Evolutionary conservation across 2,888 invertebrate genomes (phyloP), one percentile per base, ranked within the genome.

Genomic region (Tinea trinotella): DNA sequence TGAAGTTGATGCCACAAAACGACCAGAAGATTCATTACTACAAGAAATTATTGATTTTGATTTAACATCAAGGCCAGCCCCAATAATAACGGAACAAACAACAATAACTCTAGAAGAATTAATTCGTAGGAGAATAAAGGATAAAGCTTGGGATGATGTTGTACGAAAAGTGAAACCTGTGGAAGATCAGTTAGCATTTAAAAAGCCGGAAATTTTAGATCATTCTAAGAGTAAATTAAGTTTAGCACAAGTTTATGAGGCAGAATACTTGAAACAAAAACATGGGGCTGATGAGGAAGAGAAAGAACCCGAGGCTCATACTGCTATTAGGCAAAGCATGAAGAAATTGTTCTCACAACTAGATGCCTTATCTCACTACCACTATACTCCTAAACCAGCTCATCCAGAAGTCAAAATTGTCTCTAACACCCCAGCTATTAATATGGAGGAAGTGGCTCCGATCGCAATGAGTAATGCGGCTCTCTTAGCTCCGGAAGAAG

Each of bases 391-490:
- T 0, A 95, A 92, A 84, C 89, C 91, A 56, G 91, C 92, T 0
- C 89, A 91, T 56, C 93, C 97, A 0, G 98, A 99, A 65, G 86
- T 97, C 1, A 95, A 93, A 78, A 93, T 99, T 57, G 88, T 99
- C 3, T 93, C 91, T 56, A 98, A 99, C 70, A 87, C 95, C 58
- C 95, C 98, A 1, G 95, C 97, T 0, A 91, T 99, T 52, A 90
- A 88, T 22, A 94, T 98, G 90, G 99, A 99, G 76, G 99, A 99
- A 78, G 97, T 98, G 5, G 96, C 97, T 0, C 98, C 98, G 0
- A 88, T 95, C 4, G 91, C 93, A n/a, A 89, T 92, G 0, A 96
- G 93, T 66, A 93, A 96, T 74, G 94, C 93, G 2, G 88, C 92
- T 1, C 74, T 97, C 34, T 81, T 98, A 58, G 98, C 98, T 13